Base-by-base conservation (phyloP, 2,888 invertebrate genomes). In the Polyommatus icarus region DNA sequence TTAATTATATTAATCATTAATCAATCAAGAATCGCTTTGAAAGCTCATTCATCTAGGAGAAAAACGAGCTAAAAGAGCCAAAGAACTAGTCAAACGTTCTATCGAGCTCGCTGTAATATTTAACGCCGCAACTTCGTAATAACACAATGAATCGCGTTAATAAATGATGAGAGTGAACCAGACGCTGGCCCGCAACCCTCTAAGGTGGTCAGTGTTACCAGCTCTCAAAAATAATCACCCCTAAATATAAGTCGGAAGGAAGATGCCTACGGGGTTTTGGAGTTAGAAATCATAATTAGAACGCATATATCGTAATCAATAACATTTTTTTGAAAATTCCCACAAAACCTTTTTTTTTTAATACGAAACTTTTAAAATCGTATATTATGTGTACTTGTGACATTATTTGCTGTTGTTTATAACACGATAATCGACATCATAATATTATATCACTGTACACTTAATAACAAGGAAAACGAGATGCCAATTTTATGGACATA, bases 151-250 rank as follows among this genome's bases (percentile, higher is more conserved):
- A 50, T 72, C 40, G 36, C 73, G 46, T 73, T 71, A 72, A 77
- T 72, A 54, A 32, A 77, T 57, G 24, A 57, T 36, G 71, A 78
- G 83, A 83, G 81, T 54, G 54, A 86, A 84, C 85, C 85, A 89
- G 89, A 88, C 87, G 86, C 91, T 90, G 89, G 89, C 90, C 86
- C 86, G 80, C 90, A 90, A 91, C 90, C 90, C 88, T 83, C 86
- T 82, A 85, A 84, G 85, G 85, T 83, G 54, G 54, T 54, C 54
- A 54, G 54, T 54, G 54, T 54, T 54, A 18, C 54, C 5, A 54
- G 54, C 54, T 54, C 18, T 46, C 54, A 54, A 54, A 54, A 54
- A 54, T 18, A 18, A 4, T 54, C 5, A 18, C 1, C 54, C 5
- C 54, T 54, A 54, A 18, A 54, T 54, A 54, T 54, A 18, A 50